Percentiles rank a stretch among this genome's conserved stretches.
phyloP scores from a whole-genome alignment of 1,140 invertebrate species.

The Bursaphelenchus mucronatus region DNA sequence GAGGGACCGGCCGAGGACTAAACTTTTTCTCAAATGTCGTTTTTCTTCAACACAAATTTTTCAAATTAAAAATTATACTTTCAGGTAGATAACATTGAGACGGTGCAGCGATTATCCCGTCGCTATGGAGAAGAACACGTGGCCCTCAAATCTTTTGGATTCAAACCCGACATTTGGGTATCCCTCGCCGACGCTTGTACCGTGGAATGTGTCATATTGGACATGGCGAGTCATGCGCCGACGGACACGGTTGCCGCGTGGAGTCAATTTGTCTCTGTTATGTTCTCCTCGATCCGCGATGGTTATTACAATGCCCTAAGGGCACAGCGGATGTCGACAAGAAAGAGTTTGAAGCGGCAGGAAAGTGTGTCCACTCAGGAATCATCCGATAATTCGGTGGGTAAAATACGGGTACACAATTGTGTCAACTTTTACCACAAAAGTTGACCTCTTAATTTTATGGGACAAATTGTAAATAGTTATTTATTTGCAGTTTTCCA shows the following conservation, averaged over 20 bases:
- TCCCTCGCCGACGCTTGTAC: constrained; percentile 55
- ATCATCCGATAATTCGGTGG: constrained; percentile 21
- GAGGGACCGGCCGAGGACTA: too few species aligned
- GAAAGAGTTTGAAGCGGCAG: constrained; percentile 37
- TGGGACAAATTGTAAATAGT: too few species aligned
- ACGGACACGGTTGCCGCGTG: constrained; percentile 56
- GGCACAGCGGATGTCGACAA: constrained; percentile 47
- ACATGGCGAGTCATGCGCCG: constrained; percentile 54
- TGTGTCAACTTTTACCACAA: too few species aligned
- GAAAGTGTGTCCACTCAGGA: constrained; percentile 21
- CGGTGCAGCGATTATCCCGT: constrained; percentile 37
- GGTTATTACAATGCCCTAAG: constrained; percentile 54
- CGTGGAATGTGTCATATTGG: constrained; percentile 52
- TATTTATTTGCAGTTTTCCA: too few species aligned
- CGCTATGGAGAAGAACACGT: constrained; percentile 55
- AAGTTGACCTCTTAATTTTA: too few species aligned
- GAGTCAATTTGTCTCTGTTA: constrained; percentile 54
- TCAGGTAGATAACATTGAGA: constrained; percentile 52
- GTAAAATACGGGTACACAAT: not conserved
- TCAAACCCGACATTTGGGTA: constrained; percentile 59
- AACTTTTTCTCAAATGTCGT: not conserved
- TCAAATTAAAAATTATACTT: too few species aligned
- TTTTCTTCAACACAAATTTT: too few species aligned
- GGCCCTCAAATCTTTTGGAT: constrained; percentile 49
- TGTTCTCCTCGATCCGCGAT: constrained; percentile 52